phyloP scores from a whole-genome alignment of 2,113 vertebrate species.

The Trinectes maculatus region DNA sequence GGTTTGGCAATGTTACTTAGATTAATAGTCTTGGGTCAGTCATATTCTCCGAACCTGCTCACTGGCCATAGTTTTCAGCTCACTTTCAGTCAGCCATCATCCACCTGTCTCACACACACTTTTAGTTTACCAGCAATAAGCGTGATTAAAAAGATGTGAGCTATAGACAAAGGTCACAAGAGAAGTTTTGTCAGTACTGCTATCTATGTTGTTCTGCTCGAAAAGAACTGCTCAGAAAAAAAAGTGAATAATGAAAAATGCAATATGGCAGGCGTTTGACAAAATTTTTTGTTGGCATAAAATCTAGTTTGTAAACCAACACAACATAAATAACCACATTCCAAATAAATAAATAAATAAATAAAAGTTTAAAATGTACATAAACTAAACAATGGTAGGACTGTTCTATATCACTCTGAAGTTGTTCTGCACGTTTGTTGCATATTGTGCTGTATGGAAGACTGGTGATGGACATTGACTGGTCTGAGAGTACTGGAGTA shows the following conservation, averaged over 20 bases:
- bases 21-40: constrained; percentile 44
- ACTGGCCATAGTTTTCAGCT: constrained; percentile 25
- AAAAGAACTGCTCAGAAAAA: constrained; percentile 9
- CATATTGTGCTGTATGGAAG: constrained; percentile 82
- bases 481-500: constrained; percentile 65
- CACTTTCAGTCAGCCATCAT: constrained; percentile 26
- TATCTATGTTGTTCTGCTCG: constrained; percentile 8
- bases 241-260: not conserved
- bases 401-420: constrained; percentile 53
- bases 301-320: constrained; percentile 33
- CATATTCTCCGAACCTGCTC: constrained; percentile 2
- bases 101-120: constrained; percentile 23
- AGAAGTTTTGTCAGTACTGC: constrained; percentile 22
- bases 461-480: constrained; percentile 73
- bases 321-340: constrained; percentile 21
- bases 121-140: constrained; percentile 34
- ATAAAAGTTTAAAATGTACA: constrained; percentile 21
- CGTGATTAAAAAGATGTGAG: constrained; percentile 21
- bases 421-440: constrained; percentile 72
- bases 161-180: no score
- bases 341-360: constrained; percentile 40
- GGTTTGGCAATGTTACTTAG: constrained; percentile 35
- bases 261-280: constrained; percentile 1
- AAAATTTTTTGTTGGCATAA: constrained; percentile 37
- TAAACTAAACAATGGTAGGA: constrained; percentile 41